phyloP scores from a whole-genome alignment of 2,888 invertebrate genomes.

The Petrophora chlorosata region DNA sequence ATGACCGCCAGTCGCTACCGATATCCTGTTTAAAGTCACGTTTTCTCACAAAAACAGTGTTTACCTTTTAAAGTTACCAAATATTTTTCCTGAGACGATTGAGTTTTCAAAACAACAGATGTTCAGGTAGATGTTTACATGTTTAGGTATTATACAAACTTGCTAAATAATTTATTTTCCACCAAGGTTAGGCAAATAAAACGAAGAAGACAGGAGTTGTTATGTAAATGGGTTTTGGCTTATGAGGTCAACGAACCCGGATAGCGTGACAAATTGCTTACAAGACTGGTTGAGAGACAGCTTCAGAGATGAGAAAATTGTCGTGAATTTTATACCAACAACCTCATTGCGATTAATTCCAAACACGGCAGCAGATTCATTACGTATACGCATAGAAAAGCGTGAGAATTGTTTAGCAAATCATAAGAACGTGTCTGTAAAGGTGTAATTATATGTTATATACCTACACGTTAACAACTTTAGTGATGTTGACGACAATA shows the following conservation, averaged over 20 bases:
- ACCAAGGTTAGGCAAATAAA: constrained; percentile 21
- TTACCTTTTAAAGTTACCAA: not conserved
- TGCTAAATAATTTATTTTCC: constrained; percentile 13
- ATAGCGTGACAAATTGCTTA: constrained; percentile 12
- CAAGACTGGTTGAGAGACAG: constrained; percentile 7
- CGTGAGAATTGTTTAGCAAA: constrained; percentile 10
- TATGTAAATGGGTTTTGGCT: constrained; percentile 26
- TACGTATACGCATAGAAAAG: not conserved
- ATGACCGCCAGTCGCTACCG: constrained; percentile 55
- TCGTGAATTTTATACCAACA: not conserved
- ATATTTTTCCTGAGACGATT: not conserved
- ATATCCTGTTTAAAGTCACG: constrained; percentile 45
- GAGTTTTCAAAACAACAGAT: constrained; percentile 38
- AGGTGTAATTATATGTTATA: no score
- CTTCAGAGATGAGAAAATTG: not conserved
- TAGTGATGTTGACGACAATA: no score
- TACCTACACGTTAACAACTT: no score
- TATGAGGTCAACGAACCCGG: constrained; percentile 30
- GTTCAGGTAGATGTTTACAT: constrained; percentile 10
- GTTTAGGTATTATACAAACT: constrained; percentile 5
- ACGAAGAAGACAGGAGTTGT: constrained; percentile 25
- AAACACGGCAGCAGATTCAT: not conserved
- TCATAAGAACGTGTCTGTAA: no score
- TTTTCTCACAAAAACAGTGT: constrained; percentile 11
- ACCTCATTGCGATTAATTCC: not conserved